A percentile compares a stretch with the other conserved stretches of the same genome.
Evolutionary conservation across 2,888 invertebrate species (phyloP).

Genomic region (Watsonalla binaria): DNA sequence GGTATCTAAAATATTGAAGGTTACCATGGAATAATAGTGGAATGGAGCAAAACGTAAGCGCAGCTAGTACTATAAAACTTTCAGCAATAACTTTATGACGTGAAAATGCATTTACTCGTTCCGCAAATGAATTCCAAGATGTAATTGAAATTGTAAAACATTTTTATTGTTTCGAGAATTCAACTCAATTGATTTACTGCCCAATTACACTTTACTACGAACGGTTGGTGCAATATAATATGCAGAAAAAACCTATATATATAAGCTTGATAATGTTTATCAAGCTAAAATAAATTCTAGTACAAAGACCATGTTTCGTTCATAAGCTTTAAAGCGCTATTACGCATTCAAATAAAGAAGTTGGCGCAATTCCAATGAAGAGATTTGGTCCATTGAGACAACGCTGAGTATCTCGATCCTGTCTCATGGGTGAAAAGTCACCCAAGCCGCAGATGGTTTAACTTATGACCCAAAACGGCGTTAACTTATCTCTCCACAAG

Average conservation of each 20-base stretch:
- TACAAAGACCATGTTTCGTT: background rate
- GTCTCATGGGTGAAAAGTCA: background rate
- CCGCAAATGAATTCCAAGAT: background rate
- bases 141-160: background rate
- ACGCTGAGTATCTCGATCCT: background rate
- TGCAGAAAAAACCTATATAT: too few relatives aligned
- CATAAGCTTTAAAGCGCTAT: conserved; percentile 1
- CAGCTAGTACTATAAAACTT: too few relatives aligned
- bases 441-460: background rate
- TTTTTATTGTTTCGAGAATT: background rate
- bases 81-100: too few relatives aligned
- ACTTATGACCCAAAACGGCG: too few relatives aligned
- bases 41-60: too few relatives aligned
- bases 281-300: too few relatives aligned
- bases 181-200: background rate
- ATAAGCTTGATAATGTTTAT: too few relatives aligned
- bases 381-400: background rate
- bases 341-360: conserved; percentile 1
- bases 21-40: too few relatives aligned
- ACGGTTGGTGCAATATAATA: background rate
- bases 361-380: background rate
- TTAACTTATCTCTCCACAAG: too few relatives aligned
- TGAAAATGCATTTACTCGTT: too few relatives aligned
- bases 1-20: too few relatives aligned
- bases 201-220: background rate